A percentile compares a stretch with the other conserved stretches of the same genome.
Evolutionary conservation across 2,888 invertebrate species (phyloP).

Genomic region (Deilephila porcellus): DNA sequence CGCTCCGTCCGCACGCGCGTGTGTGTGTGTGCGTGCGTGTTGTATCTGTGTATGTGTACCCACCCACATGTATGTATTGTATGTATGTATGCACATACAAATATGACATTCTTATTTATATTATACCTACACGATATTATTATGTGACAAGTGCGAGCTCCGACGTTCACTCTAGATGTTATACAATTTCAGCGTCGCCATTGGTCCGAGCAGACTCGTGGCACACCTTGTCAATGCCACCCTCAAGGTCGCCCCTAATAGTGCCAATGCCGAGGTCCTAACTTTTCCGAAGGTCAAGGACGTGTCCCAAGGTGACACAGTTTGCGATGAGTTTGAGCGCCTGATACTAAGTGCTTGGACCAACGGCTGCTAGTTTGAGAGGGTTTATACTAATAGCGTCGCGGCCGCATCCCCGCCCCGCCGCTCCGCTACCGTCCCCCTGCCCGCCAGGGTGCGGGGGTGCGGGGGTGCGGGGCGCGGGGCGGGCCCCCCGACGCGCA

Average conservation of each 20-base stretch:
- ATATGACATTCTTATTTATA: background rate
- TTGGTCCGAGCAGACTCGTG: conserved; percentile 85
- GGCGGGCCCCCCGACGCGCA: background rate
- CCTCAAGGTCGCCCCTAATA: conserved; percentile 76
- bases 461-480: background rate
- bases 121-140: background rate
- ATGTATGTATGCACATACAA: background rate
- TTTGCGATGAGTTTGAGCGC: conserved; percentile 57
- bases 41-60: background rate
- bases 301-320: conserved; percentile 49
- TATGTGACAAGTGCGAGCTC: conserved; percentile 5
- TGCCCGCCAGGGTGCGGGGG: background rate
- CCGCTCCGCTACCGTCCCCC: background rate
- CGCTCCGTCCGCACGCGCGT: background rate
- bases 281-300: conserved; percentile 58
- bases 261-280: conserved; percentile 67
- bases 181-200: conserved; percentile 75
- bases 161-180: conserved; percentile 21
- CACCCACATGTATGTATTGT: background rate
- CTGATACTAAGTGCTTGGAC: conserved; percentile 73
- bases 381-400: conserved; percentile 35
- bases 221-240: conserved; percentile 82
- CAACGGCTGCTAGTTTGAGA: conserved; percentile 67
- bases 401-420: background rate
- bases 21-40: conserved; percentile 17